Percentiles rank a stretch among this genome's conserved stretches.
These are phyloP conservation scores for Oreamnos americanus DNA, from an alignment of 2,113 vertebrate genomes.

Conservation along the genomic window DNA sequence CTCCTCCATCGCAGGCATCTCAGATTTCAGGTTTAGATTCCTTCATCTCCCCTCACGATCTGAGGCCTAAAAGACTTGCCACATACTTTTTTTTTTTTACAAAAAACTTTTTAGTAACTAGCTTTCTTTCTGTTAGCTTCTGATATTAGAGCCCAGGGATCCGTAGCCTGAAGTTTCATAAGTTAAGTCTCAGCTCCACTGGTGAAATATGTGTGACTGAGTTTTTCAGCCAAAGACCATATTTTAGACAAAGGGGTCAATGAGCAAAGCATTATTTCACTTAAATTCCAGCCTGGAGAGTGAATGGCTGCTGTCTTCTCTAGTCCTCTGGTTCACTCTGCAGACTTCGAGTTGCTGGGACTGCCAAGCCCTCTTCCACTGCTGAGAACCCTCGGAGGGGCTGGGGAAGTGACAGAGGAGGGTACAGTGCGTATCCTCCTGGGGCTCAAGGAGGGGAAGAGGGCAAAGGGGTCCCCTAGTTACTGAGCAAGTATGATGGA, in stretches of 20 bases:
- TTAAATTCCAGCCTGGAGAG: neutral
- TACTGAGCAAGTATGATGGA: neutral
- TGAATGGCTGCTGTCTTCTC: neutral
- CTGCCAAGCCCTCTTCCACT: neutral
- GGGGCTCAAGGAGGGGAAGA: neutral
- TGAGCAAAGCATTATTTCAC: neutral
- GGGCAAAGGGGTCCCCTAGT: neutral
- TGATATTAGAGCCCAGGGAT: neutral
- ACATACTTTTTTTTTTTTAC: neutral
- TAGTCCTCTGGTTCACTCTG: neutral
- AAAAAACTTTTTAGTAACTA: neutral
- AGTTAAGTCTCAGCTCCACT: neutral
- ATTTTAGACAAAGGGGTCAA: neutral
- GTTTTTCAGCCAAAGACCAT: neutral
- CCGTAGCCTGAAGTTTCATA: neutral
- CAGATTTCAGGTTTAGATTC: neutral
- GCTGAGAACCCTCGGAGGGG: neutral
- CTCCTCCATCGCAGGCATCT: neutral
- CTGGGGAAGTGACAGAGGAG: neutral
- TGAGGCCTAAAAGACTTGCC: neutral
- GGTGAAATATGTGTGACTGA: neutral
- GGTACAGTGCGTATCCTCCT: neutral
- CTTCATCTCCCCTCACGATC: neutral
- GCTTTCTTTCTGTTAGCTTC: neutral
- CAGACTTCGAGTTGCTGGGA: neutral